phyloP scores from a whole-genome alignment of 2,888 invertebrate genomes.

The Eustalomyia histrio region DNA sequence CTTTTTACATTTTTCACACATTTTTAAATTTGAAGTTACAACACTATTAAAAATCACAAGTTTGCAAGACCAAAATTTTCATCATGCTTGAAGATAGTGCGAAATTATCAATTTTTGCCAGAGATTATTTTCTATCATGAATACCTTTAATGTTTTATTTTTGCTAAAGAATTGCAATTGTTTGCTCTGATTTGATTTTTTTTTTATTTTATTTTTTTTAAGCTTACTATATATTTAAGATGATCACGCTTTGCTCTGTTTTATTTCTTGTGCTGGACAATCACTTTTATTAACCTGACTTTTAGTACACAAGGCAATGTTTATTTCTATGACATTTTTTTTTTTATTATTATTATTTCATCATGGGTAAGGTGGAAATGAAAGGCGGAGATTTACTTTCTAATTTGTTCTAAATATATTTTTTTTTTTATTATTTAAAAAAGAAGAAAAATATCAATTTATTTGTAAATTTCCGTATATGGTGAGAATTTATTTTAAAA shows the following conservation, averaged over 20 bases:
- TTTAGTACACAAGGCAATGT: constrained; percentile 13
- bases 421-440: too few relatives aligned
- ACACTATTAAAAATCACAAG: too few relatives aligned
- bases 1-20: too few relatives aligned
- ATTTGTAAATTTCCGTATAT: not conserved
- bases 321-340: constrained; percentile 52
- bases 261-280: constrained; percentile 40
- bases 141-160: not conserved
- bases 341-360: not conserved
- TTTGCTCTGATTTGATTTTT: constrained; percentile 60
- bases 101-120: too few relatives aligned
- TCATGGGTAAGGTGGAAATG: constrained; percentile 46
- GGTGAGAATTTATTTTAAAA: too few relatives aligned
- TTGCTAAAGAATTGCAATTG: constrained; percentile 26
- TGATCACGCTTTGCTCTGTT: constrained; percentile 48
- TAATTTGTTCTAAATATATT: constrained; percentile 63
- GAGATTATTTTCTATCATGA: too few relatives aligned
- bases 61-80: too few relatives aligned
- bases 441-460: too few relatives aligned
- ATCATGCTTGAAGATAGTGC: too few relatives aligned
- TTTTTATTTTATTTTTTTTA: constrained; percentile 10
- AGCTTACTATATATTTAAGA: constrained; percentile 11
- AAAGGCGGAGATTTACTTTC: constrained; percentile 63
- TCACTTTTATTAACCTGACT: constrained; percentile 65
- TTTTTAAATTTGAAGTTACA: too few relatives aligned